Evolutionary conservation across 2,113 vertebrate species (phyloP).

Genomic region (Chroicocephalus ridibundus): DNA sequence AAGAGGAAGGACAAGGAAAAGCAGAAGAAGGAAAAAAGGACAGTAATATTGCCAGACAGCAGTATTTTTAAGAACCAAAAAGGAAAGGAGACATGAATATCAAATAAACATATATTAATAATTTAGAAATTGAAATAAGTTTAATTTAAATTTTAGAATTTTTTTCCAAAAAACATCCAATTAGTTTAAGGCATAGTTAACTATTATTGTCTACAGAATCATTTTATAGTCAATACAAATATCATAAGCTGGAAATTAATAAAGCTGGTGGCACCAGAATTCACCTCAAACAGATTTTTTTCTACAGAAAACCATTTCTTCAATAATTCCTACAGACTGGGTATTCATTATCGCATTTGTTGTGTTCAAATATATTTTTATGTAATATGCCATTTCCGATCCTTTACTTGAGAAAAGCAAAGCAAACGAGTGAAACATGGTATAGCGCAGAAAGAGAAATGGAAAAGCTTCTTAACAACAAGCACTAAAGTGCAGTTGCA

Average conservation of each 20-base stretch:
- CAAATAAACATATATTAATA: not conserved
- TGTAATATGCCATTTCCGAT: not conserved
- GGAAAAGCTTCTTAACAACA: not conserved
- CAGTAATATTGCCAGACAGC: not conserved
- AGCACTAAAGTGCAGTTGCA: not conserved
- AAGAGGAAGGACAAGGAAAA: not conserved
- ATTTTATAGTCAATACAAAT: not conserved
- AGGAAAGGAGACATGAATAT: not conserved
- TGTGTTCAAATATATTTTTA: not conserved
- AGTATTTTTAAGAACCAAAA: not conserved
- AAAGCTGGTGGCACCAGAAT: not conserved
- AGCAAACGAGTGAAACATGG: not conserved
- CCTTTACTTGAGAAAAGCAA: not conserved
- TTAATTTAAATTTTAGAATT: not conserved
- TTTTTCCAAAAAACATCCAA: not conserved
- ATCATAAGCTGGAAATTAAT: not conserved
- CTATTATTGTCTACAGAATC: not conserved
- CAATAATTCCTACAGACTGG: not conserved
- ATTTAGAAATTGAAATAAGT: not conserved
- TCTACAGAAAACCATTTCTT: not conserved
- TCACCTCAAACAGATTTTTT: not conserved
- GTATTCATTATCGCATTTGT: not conserved
- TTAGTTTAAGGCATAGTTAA: not conserved
- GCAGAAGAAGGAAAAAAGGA: not conserved
- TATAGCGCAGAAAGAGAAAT: not conserved